phyloP scores from a whole-genome alignment of 2,888 invertebrate species.

The Anorthoa munda region DNA sequence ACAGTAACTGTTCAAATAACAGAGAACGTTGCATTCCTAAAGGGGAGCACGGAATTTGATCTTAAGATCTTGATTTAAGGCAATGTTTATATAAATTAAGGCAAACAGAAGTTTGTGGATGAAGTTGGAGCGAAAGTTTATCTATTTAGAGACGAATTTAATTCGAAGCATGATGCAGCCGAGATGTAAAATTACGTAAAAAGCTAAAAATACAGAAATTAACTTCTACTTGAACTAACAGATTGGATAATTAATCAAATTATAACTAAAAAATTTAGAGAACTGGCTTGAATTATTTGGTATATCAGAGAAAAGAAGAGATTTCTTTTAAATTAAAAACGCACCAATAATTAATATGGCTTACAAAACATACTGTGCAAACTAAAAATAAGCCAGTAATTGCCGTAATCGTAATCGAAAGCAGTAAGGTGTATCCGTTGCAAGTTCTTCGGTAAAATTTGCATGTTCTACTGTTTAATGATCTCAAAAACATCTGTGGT shows the following conservation, averaged over 20 bases:
- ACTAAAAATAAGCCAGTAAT: constrained; percentile 59
- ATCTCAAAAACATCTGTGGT: constrained; percentile 50
- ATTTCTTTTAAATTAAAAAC: no score
- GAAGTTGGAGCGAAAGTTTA: constrained; percentile 26
- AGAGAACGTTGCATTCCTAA: constrained; percentile 67
- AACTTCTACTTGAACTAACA: background rate
- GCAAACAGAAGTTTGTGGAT: constrained; percentile 42
- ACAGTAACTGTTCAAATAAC: constrained; percentile 68
- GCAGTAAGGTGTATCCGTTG: constrained; percentile 70
- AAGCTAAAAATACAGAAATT: background rate
- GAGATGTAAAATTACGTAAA: constrained; percentile 34
- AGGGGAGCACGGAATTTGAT: constrained; percentile 62
- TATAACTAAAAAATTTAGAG: background rate
- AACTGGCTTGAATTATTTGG: background rate
- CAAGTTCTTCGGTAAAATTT: constrained; percentile 64
- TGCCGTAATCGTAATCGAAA: constrained; percentile 69
- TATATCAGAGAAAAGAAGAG: background rate
- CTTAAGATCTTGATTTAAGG: constrained; percentile 67
- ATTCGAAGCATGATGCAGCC: constrained; percentile 29
- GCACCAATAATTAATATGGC: background rate
- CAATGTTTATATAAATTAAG: constrained; percentile 65
- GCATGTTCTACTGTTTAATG: constrained; percentile 50
- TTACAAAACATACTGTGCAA: background rate
- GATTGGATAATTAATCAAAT: background rate
- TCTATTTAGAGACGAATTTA: constrained; percentile 45